A percentile compares a stretch with the other conserved stretches of the same genome.
These are phyloP conservation scores for Antheraea pernyi DNA, from an alignment of 1,140 invertebrate species.

Conservation along the genomic window DNA sequence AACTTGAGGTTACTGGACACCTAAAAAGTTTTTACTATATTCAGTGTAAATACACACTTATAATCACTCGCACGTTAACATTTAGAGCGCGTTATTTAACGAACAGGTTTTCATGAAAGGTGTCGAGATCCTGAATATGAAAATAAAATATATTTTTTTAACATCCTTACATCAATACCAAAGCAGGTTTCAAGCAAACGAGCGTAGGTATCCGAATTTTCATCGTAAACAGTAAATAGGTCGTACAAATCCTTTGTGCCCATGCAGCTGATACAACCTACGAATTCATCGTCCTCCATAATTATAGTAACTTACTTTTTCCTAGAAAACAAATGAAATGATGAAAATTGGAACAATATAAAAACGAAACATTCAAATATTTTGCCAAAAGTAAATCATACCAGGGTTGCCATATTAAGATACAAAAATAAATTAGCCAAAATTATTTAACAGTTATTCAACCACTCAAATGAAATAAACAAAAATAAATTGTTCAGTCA, in stretches of 20 bases:
- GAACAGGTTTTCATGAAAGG: neutral
- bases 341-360: neutral
- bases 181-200: constrained; percentile 70
- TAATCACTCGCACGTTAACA: too few relatives aligned
- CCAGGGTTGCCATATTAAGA: too few relatives aligned
- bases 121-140: neutral
- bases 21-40: constrained; percentile 21
- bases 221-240: constrained; percentile 64
- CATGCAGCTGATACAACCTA: constrained; percentile 73
- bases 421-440: too few relatives aligned
- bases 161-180: constrained; percentile 52
- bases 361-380: neutral
- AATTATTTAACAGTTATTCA: too few relatives aligned
- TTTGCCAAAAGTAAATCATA: too few relatives aligned
- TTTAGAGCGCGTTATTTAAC: too few relatives aligned
- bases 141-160: constrained; percentile 21
- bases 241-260: constrained; percentile 66
- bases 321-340: neutral
- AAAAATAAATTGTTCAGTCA: too few relatives aligned
- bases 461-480: too few relatives aligned
- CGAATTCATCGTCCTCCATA: constrained; percentile 65
- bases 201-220: constrained; percentile 63
- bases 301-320: constrained; percentile 15
- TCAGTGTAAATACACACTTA: too few relatives aligned
- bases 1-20: constrained; percentile 52